These are phyloP conservation scores for Campaea margaritaria DNA, from an alignment of 2,888 invertebrate species.

Conservation along the genomic window DNA sequence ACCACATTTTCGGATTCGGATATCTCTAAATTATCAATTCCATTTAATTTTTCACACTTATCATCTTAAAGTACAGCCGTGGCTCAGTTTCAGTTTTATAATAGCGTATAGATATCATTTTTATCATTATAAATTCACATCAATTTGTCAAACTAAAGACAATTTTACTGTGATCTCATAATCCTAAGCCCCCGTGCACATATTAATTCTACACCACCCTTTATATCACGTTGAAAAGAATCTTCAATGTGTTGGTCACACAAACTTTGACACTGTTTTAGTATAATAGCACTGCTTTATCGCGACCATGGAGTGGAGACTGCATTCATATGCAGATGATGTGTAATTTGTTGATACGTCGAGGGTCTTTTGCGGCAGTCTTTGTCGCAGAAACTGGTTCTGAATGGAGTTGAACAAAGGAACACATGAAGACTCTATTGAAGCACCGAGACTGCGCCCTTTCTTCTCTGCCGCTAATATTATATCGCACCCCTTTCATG, in stretches of 20 bases:
- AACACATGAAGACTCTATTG: slow-evolving; percentile 81
- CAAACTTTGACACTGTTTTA: slow-evolving; percentile 71
- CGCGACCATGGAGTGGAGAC: slow-evolving; percentile 59
- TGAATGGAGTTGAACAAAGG: slow-evolving; percentile 62
- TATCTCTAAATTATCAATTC: no score
- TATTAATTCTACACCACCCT: neutral
- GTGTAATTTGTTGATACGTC: slow-evolving; percentile 83
- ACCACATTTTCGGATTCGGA: no score
- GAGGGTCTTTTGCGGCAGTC: slow-evolving; percentile 82
- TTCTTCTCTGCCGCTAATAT: slow-evolving; percentile 67
- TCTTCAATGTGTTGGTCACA: slow-evolving; percentile 55
- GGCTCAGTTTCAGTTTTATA: no score
- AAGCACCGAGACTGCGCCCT: slow-evolving; percentile 55
- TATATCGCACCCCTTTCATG: slow-evolving; percentile 63
- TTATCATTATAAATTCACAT: neutral
- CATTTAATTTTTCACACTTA: no score
- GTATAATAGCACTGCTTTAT: slow-evolving; percentile 73
- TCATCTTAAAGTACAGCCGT: no score
- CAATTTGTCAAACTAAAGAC: slow-evolving; percentile 16
- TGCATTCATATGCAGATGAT: slow-evolving; percentile 78
- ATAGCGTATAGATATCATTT: no score
- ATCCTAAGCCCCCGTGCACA: slow-evolving; percentile 43
- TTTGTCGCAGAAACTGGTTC: slow-evolving; percentile 76
- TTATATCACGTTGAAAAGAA: slow-evolving; percentile 44
- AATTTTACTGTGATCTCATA: slow-evolving; percentile 39